Evolutionary conservation across 92 coral and sea anemone genomes (phyloP).

Genomic region (Zoanthus gigantus): DNA sequence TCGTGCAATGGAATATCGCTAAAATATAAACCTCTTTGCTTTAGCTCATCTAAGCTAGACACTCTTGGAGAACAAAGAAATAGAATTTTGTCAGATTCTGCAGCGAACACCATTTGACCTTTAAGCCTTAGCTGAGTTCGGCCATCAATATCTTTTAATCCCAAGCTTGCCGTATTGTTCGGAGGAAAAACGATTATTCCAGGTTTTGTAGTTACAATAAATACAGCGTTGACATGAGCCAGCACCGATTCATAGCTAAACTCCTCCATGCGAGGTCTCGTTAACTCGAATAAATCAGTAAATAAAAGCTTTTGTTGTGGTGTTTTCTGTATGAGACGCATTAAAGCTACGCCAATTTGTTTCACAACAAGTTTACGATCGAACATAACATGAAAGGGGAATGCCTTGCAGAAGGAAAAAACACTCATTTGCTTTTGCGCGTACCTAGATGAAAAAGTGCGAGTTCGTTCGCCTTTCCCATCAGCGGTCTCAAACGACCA

Average conservation of each 20-base stretch:
- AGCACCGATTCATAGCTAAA: constrained; percentile 80
- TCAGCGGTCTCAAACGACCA: constrained; percentile 70
- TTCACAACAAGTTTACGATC: constrained; percentile 84
- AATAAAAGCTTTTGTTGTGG: constrained; percentile 68
- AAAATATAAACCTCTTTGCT: constrained; percentile 76
- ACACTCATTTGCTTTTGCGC: constrained; percentile 66
- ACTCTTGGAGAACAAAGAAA: constrained; percentile 98
- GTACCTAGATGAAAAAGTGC: constrained; percentile 39
- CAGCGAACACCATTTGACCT: constrained; percentile 97
- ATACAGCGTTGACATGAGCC: constrained; percentile 95
- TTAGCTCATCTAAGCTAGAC: constrained; percentile 73
- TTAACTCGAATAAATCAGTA: constrained; percentile 83
- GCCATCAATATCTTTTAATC: constrained; percentile 34
- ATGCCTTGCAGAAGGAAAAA: constrained; percentile 94
- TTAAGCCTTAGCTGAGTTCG: constrained; percentile 78
- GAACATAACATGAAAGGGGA: constrained; percentile 97
- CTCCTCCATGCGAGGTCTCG: constrained; percentile 87
- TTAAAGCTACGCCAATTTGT: constrained; percentile 92
- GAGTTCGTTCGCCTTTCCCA: constrained; percentile 21
- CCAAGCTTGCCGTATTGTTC: constrained; percentile 7
- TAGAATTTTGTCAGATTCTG: constrained; percentile 82
- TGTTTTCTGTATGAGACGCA: constrained; percentile 71
- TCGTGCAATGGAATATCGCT: constrained; percentile 97
- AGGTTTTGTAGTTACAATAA: constrained; percentile 78
- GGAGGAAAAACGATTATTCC: constrained; percentile 61